phyloP scores from a whole-genome alignment of 1,140 invertebrate genomes.

The Camponotus pennsylvanicus region DNA sequence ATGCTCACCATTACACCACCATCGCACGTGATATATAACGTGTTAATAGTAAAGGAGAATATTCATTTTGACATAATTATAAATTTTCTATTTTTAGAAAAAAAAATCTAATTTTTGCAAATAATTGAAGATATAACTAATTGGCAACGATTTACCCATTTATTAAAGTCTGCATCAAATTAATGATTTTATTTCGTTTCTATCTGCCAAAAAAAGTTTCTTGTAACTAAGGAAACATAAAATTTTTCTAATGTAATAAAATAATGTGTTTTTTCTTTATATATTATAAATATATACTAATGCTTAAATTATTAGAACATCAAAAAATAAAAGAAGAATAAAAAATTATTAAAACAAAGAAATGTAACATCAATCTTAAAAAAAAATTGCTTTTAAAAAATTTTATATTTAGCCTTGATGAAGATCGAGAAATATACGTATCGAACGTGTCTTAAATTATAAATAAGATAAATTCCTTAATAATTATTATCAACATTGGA shows the following conservation, averaged over 20 bases:
- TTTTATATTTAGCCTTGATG: too few species aligned
- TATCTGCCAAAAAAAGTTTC: too few species aligned
- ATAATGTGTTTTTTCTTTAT: neutral
- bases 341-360: neutral
- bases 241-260: too few species aligned
- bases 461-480: neutral
- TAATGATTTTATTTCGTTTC: too few species aligned
- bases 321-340: neutral
- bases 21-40: slow-evolving; percentile 82
- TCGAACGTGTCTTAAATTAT: too few species aligned
- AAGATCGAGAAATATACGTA: too few species aligned
- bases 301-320: neutral
- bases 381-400: neutral
- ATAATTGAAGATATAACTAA: neutral
- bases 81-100: neutral
- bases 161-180: too few species aligned
- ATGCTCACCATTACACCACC: slow-evolving; percentile 95
- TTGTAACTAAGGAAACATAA: too few species aligned
- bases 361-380: neutral
- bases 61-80: slow-evolving; percentile 6
- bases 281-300: neutral
- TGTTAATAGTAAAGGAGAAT: neutral
- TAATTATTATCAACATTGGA: neutral
- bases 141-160: too few species aligned
- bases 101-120: neutral